These are phyloP conservation scores for Ypsolopha sequella DNA, from an alignment of 2,888 invertebrate genomes.

Conservation along the genomic window DNA sequence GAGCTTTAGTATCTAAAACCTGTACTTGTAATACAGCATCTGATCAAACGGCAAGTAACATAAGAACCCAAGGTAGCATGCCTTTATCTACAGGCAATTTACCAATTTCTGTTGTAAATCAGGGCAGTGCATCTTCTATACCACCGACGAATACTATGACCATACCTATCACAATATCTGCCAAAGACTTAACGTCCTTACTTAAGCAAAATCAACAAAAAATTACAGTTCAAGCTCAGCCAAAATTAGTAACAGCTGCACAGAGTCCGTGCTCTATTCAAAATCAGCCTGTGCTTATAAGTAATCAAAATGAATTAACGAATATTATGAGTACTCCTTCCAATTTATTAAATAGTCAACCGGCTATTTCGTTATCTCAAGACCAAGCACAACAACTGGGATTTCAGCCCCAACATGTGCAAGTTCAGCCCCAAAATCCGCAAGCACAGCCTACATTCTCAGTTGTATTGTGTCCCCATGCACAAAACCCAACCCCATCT, in stretches of 20 bases:
- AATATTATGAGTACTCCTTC: neutral
- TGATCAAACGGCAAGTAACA: neutral
- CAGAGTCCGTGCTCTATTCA: neutral
- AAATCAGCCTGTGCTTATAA: neutral
- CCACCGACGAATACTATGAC: neutral
- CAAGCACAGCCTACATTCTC: neutral
- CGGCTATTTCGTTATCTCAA: neutral
- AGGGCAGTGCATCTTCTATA: neutral
- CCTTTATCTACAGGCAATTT: neutral
- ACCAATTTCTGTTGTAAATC: neutral
- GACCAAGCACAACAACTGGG: neutral
- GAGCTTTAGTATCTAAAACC: too few species aligned
- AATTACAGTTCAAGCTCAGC: neutral
- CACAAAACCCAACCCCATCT: neutral
- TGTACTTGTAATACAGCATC: neutral
- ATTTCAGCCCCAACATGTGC: neutral
- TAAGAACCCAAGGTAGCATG: neutral
- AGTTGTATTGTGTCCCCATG: neutral
- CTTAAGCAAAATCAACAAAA: too few species aligned
- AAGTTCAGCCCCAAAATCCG: neutral
- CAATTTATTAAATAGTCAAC: neutral
- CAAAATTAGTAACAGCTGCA: neutral
- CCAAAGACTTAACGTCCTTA: neutral
- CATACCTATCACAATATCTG: neutral
- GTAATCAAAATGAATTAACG: neutral